Evolutionary conservation across 2,113 vertebrate genomes (phyloP).

Genomic region (Poicephalus gulielmi): DNA sequence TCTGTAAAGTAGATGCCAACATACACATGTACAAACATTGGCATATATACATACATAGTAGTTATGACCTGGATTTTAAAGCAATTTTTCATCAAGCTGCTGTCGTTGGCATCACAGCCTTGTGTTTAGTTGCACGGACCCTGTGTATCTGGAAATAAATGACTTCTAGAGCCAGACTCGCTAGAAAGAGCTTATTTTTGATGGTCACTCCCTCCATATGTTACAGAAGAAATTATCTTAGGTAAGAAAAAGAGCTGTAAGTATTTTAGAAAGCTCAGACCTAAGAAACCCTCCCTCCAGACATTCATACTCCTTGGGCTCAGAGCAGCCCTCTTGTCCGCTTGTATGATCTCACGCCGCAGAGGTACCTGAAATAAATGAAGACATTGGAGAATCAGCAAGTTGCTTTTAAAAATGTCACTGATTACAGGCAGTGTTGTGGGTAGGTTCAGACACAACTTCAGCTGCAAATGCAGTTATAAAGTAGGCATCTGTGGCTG

Average conservation of each 20-base stretch:
- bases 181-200: neutral
- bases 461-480: neutral
- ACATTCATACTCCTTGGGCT: neutral
- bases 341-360: neutral
- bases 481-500: neutral
- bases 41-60: neutral
- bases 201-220: neutral
- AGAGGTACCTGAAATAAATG: neutral
- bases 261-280: neutral
- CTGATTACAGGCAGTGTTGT: neutral
- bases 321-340: neutral
- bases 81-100: neutral
- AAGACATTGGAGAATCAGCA: neutral
- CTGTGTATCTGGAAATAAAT: neutral
- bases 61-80: neutral
- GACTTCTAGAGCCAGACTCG: neutral
- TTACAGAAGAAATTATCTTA: neutral
- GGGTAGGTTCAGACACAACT: neutral
- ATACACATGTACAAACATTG: neutral
- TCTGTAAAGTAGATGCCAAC: neutral
- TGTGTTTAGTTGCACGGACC: neutral
- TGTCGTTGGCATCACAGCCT: neutral
- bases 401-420: fast-evolving
- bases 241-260: neutral
- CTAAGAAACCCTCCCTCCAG: neutral